Percentiles rank a stretch among this genome's conserved stretches.
phyloP scores from a whole-genome alignment of 2,888 invertebrate species.

The Heliconius sara region DNA sequence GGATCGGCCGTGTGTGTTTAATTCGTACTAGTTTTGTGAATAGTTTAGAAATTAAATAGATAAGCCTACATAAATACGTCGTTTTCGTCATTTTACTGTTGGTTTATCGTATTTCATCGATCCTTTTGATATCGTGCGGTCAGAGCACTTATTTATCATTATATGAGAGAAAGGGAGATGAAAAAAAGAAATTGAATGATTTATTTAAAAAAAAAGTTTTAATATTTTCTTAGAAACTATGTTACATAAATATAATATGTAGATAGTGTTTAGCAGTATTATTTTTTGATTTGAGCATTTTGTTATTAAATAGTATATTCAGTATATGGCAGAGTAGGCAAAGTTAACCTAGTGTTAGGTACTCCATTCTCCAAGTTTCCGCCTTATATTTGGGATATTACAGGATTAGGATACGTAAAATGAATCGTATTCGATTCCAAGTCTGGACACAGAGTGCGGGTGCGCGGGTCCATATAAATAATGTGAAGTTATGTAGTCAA shows the following conservation, averaged over 20 bases:
- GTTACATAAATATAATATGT: not conserved
- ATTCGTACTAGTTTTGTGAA: conserved; percentile 7
- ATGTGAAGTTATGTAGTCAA: too few species aligned
- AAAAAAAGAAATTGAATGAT: not conserved
- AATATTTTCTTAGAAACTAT: not conserved
- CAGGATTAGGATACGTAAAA: too few species aligned
- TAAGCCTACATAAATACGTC: conserved; percentile 14
- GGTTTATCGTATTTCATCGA: not conserved
- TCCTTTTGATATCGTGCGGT: conserved; percentile 19
- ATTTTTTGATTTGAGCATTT: not conserved
- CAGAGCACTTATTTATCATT: not conserved
- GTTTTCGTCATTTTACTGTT: not conserved
- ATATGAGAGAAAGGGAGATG: not conserved
- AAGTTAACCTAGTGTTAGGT: too few species aligned
- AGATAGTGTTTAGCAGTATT: not conserved
- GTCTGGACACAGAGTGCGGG: too few species aligned
- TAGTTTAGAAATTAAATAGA: conserved; percentile 23
- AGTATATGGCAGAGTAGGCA: too few species aligned
- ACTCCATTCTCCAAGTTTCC: too few species aligned
- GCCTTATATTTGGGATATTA: too few species aligned
- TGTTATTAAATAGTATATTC: too few species aligned
- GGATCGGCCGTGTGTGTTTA: not conserved
- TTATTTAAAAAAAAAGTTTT: not conserved
- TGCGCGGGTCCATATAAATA: too few species aligned
- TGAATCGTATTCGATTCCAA: too few species aligned